A percentile compares a stretch with the other conserved stretches of the same genome.
Conservation (phyloP, 2,113 vertebrate species). For the Periophthalmus modestus region DNA sequence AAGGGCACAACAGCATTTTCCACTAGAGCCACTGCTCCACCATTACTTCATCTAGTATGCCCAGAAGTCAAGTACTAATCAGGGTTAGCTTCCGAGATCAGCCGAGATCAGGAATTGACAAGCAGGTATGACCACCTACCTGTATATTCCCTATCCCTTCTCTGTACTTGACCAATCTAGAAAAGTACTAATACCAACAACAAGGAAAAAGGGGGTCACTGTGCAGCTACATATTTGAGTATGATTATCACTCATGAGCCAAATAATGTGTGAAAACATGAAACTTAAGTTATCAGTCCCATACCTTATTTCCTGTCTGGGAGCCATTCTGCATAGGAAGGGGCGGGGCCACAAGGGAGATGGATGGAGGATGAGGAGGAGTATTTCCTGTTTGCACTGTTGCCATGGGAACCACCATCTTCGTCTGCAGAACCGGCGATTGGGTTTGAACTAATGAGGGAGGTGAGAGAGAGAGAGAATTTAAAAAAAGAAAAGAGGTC, state of each 20-base stretch:
- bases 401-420: slow-evolving; percentile 88
- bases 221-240: background rate
- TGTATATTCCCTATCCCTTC: no score
- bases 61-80: no score
- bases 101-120: no score
- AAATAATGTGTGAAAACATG: background rate
- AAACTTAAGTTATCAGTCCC: background rate
- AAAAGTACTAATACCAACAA: no score
- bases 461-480: slow-evolving; percentile 4
- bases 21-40: no score
- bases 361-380: slow-evolving; percentile 80
- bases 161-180: no score
- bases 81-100: no score
- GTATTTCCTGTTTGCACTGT: slow-evolving; percentile 80
- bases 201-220: no score
- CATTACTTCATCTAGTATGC: no score
- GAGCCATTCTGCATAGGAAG: slow-evolving; percentile 88
- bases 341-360: slow-evolving; percentile 83
- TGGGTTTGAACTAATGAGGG: slow-evolving; percentile 79
- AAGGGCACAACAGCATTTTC: no score
- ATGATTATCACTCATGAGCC: background rate
- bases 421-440: slow-evolving; percentile 83
- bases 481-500: slow-evolving; percentile 32
- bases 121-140: no score
- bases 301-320: slow-evolving; percentile 84